Evolutionary conservation across 2,797 vertebrate genomes (phyloP), one percentile per base, ranked within the genome.

Genomic region (Petrocephalus schoutedeni): DNA sequence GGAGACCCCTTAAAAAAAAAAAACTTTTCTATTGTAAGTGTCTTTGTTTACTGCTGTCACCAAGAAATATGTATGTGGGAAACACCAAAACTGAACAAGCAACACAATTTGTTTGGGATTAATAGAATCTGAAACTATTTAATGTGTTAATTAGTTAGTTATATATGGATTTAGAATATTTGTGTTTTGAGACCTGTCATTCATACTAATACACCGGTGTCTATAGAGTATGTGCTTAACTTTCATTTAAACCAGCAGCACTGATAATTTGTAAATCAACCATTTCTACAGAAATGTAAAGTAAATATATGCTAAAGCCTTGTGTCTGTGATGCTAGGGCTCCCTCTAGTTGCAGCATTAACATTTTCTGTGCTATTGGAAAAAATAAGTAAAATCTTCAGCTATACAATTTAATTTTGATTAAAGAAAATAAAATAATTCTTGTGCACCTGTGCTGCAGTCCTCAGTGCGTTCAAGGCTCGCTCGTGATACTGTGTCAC

Each of bases 341-440:
- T 85, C 84, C 84, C 54, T 85, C 84, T 85, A 85, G 84, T 9
- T 85, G 84, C 77, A 83, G 41, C 51, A 4, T 77, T 77, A 77
- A 77, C 36, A 77, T 6, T 77, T 41, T 77, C 5, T 1, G 16
- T 77, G 71, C 36, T 77, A 77, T 10, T 77, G 71, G 71, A 12
- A 5, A 77, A 77, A 45, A 77, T 36, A 41, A 4, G 14, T 19
- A 74, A 74, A 32, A 74, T 74, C 32, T 74, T 74, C 14, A 41
- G 14, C 32, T 41, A 19, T 74, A 28, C 32, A 16, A 45, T 45
- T 36, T 77, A 16, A 77, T 77, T 45, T 45, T 45, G 71, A 77
- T 77, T 2, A 77, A 45, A 77, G 71, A 36, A 77, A 77, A 77
- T 41, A 0, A 45, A 36, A 45, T 2, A 41, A 41, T 19, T 45